Percentiles rank a stretch among this genome's conserved stretches.
These are phyloP conservation scores for Diabrotica virgifera DNA, from an alignment of 1,140 invertebrate species.

Conservation along the genomic window DNA sequence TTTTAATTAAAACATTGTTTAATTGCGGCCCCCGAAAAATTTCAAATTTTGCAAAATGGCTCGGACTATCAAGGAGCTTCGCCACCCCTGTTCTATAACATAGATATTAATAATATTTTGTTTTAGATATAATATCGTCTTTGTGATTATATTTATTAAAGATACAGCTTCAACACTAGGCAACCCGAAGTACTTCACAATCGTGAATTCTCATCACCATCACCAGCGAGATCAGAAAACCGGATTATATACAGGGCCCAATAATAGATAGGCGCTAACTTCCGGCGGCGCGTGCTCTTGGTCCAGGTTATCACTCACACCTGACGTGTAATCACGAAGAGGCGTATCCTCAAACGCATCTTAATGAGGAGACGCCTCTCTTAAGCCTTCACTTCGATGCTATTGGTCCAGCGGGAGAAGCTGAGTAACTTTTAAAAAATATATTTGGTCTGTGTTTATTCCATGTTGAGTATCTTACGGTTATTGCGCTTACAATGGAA, in stretches of 20 bases:
- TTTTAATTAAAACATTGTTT: too few species aligned
- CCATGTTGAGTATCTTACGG: constrained; percentile 23
- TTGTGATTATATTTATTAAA: too few species aligned
- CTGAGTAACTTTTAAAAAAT: constrained; percentile 32
- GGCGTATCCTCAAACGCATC: constrained; percentile 43
- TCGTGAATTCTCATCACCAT: constrained; percentile 15
- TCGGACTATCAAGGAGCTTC: too few species aligned
- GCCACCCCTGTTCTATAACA: too few species aligned
- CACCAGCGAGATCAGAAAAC: constrained; percentile 25
- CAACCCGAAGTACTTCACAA: constrained; percentile 17
- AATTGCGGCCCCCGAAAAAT: too few species aligned
- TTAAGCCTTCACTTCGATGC: background rate
- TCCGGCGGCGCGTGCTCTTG: constrained; percentile 36
- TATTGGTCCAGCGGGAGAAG: constrained; percentile 26
- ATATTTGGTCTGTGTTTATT: constrained; percentile 27
- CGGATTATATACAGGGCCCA: background rate
- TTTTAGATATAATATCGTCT: too few species aligned
- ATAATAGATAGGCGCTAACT: constrained; percentile 12
- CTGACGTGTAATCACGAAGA: constrained; percentile 48
- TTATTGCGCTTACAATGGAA: too few species aligned
- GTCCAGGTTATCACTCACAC: constrained; percentile 48
- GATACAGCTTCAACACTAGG: constrained; percentile 5
- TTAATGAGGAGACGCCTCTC: constrained; percentile 39
- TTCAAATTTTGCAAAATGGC: too few species aligned
- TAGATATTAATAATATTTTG: too few species aligned